Conservation (phyloP, 2,797 vertebrate species). For the Gila robusta region DNA sequence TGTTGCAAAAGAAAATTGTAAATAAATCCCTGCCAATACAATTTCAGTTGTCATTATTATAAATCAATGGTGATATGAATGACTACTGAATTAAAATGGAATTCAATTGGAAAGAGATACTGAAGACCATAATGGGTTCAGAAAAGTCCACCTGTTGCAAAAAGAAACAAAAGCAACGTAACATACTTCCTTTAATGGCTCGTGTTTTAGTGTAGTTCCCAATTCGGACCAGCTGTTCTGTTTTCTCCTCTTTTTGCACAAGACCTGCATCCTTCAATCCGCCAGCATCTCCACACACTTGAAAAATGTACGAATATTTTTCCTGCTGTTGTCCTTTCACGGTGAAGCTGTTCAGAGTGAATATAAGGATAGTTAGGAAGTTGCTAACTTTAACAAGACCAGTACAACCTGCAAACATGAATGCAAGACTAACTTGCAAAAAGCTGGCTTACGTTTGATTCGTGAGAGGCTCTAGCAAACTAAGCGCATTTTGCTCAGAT, state of each 20-base stretch:
- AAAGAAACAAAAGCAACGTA: background rate
- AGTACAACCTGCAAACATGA: background rate
- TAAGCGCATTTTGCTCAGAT: constrained; percentile 62
- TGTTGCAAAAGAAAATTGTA: background rate
- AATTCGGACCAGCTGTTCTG: constrained; percentile 68
- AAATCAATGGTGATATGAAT: background rate
- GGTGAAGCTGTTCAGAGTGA: constrained; percentile 70
- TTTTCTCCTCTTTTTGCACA: constrained; percentile 76
- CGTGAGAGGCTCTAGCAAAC: constrained; percentile 71
- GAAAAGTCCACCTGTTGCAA: background rate
- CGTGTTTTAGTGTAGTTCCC: constrained; percentile 85
- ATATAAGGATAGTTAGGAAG: constrained; percentile 1
- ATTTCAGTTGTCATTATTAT: background rate
- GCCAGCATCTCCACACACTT: constrained; percentile 87
- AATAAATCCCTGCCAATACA: background rate
- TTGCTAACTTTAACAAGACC: background rate
- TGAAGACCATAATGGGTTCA: background rate
- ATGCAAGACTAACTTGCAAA: background rate
- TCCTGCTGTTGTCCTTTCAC: rapidly evolving
- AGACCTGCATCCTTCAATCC: constrained; percentile 79
- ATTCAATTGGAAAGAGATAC: background rate
- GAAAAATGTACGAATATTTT: constrained; percentile 85
- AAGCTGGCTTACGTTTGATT: constrained; percentile 71
- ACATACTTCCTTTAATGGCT: constrained; percentile 88
- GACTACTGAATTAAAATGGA: background rate